A percentile compares a stretch with the other conserved stretches of the same genome.
Evolutionary conservation across 2,888 invertebrate species (phyloP).

Genomic region (Heterodera filipjevi): DNA sequence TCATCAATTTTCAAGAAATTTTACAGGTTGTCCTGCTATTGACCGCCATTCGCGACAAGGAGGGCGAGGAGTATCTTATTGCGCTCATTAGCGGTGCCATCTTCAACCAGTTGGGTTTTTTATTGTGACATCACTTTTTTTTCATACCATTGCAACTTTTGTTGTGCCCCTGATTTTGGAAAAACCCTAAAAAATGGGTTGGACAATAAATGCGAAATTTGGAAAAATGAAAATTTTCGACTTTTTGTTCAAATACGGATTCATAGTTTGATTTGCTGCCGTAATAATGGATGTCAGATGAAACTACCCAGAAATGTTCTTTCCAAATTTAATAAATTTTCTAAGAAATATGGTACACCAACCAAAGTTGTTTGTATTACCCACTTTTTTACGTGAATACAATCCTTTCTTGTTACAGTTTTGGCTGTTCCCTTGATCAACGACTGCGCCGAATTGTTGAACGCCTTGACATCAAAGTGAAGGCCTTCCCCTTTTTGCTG

Average conservation of each 20-base stretch:
- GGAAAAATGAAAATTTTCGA: too few relatives aligned
- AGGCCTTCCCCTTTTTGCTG: background rate
- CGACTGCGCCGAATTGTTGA: conserved; percentile 13
- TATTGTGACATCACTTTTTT: too few relatives aligned
- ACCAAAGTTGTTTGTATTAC: conserved; percentile 1
- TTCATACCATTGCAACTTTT: too few relatives aligned
- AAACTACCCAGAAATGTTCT: too few relatives aligned
- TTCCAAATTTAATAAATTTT: conserved; percentile 16
- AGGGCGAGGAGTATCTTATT: conserved; percentile 9
- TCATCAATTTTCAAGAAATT: background rate
- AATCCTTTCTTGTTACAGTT: background rate
- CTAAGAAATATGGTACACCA: too few relatives aligned
- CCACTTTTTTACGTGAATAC: background rate
- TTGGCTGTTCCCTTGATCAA: conserved; percentile 20
- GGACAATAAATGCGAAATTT: too few relatives aligned
- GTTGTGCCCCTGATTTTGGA: too few relatives aligned
- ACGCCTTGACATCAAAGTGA: conserved; percentile 14
- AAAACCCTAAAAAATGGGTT: too few relatives aligned
- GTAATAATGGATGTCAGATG: too few relatives aligned
- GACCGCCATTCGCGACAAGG: conserved; percentile 10
- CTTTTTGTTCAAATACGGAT: too few relatives aligned
- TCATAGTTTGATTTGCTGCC: too few relatives aligned
- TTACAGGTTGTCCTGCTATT: conserved; percentile 7
- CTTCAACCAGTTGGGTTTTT: conserved; percentile 24
- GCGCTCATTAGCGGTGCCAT: conserved; percentile 5